phyloP scores from a whole-genome alignment of 2,797 vertebrate species.

The Pseudochromis fuscus region DNA sequence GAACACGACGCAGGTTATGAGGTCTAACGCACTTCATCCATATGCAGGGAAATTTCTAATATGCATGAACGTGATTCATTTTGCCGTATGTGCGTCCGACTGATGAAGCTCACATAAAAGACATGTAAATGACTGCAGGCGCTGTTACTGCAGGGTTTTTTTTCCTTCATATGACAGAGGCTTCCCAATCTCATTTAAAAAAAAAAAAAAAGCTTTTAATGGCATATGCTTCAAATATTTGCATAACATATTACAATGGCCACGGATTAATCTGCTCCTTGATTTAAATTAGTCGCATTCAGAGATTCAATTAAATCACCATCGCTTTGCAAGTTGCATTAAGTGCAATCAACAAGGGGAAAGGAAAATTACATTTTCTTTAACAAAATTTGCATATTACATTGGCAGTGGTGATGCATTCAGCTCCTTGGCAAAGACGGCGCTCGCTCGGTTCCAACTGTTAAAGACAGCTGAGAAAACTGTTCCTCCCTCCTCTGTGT shows the following conservation, averaged over 20 bases:
- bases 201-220: slow-evolving; percentile 63
- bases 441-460: slow-evolving; percentile 63
- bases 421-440: slow-evolving; percentile 63
- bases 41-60: slow-evolving; percentile 11
- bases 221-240: slow-evolving; percentile 69
- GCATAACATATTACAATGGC: slow-evolving; percentile 71
- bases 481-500: slow-evolving; percentile 31
- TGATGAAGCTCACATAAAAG: slow-evolving; percentile 34
- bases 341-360: slow-evolving; percentile 75
- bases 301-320: slow-evolving; percentile 77
- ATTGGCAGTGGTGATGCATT: slow-evolving; percentile 65
- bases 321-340: slow-evolving; percentile 72
- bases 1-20: slow-evolving; percentile 36
- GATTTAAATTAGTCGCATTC: slow-evolving; percentile 76
- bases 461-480: slow-evolving; percentile 69
- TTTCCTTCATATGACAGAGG: slow-evolving; percentile 11
- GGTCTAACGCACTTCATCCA: slow-evolving; percentile 2
- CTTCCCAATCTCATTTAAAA: slow-evolving; percentile 49
- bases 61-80: slow-evolving; percentile 11
- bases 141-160: slow-evolving; percentile 31
- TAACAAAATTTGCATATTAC: slow-evolving; percentile 72
- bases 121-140: slow-evolving; percentile 31
- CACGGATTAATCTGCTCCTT: slow-evolving; percentile 64
- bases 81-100: background rate
- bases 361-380: slow-evolving; percentile 75